phyloP scores from a whole-genome alignment of 2,797 vertebrate genomes.

The Neopelma chrysocephalum region DNA sequence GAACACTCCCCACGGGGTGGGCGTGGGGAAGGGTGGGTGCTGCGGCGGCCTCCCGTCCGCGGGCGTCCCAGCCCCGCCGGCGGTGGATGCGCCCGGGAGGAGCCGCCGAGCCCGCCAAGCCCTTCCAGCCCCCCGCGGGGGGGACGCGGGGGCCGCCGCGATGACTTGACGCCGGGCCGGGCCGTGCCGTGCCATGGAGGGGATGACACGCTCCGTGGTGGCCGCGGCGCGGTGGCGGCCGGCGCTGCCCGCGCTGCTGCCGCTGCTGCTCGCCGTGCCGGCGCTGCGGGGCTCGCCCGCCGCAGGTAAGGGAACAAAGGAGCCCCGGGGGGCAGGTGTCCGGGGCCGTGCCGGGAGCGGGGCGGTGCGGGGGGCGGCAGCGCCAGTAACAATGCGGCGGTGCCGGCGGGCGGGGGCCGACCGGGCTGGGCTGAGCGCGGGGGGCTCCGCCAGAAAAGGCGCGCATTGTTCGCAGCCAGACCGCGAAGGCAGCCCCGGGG shows the following conservation, averaged over 20 bases:
- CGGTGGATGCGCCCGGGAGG: slow-evolving; percentile 36
- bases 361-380: neutral
- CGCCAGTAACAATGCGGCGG: slow-evolving; percentile 7
- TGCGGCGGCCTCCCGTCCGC: neutral
- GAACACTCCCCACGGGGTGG: neutral
- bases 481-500: neutral
- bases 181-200: slow-evolving; percentile 46
- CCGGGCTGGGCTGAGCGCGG: neutral
- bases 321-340: neutral
- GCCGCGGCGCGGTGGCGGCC: slow-evolving; percentile 46
- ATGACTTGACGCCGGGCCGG: slow-evolving; percentile 57
- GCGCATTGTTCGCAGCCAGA: neutral
- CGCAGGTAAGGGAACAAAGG: slow-evolving; percentile 46
- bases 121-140: neutral
- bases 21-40: neutral
- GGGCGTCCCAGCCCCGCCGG: neutral
- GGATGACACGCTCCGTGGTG: slow-evolving; percentile 68
- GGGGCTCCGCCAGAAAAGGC: neutral
- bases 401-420: neutral
- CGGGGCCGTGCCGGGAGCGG: neutral
- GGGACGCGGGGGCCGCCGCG: slow-evolving; percentile 1
- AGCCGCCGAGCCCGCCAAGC: neutral
- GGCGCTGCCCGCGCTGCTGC: slow-evolving; percentile 58
- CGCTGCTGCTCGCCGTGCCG: slow-evolving; percentile 59
- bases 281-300: slow-evolving; percentile 35